Evolutionary conservation across 2,888 invertebrate genomes (phyloP).

Genomic region (Ashinkailepas kermadecensis): DNA sequence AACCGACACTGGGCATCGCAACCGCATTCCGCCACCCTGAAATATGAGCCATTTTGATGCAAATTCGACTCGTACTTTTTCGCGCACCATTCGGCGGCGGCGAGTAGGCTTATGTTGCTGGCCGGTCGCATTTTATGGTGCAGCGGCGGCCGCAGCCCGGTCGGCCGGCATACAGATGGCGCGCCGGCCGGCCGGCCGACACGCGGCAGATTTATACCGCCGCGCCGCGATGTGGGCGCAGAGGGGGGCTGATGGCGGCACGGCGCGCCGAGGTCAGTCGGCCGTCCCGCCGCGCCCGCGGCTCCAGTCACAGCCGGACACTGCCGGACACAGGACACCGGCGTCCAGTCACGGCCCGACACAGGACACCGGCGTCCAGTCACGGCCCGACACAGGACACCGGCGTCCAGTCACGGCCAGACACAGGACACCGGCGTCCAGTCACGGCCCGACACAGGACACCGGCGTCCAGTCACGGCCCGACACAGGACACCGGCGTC

Average conservation of each 20-base stretch:
- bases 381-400: too few species aligned
- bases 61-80: conserved; percentile 14
- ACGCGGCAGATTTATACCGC: background rate
- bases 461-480: too few species aligned
- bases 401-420: too few species aligned
- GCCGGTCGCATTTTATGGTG: background rate
- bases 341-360: too few species aligned
- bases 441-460: too few species aligned
- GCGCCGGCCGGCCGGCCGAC: background rate
- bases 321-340: background rate
- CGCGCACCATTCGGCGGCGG: background rate
- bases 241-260: conserved; percentile 13
- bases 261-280: background rate
- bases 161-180: background rate
- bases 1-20: background rate
- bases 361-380: too few species aligned
- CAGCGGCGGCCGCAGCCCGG: background rate
- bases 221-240: background rate
- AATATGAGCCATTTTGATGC: conserved; percentile 19
- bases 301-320: background rate
- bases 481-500: too few species aligned
- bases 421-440: too few species aligned
- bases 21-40: conserved; percentile 2
- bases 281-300: background rate
- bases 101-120: conserved; percentile 3